Percentiles rank a stretch among this genome's conserved stretches.
Evolutionary conservation across 1,140 invertebrate genomes (phyloP).

Genomic region (Leguminivora glycinivorella): DNA sequence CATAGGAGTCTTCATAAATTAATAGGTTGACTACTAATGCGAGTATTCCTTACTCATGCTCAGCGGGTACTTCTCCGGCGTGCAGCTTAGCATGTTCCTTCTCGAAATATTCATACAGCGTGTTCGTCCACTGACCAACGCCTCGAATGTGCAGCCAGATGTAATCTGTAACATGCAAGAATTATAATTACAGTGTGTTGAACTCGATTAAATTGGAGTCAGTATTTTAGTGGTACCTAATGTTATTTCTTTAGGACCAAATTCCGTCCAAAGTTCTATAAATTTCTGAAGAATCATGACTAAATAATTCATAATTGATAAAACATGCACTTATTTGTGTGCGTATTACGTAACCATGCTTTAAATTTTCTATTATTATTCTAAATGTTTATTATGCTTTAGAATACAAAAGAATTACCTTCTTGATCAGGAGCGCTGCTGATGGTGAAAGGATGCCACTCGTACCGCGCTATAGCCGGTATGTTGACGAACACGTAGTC

Average conservation of each 20-base stretch:
- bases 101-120: constrained; percentile 93
- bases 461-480: constrained; percentile 93
- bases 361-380: too few species aligned
- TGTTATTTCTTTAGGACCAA: too few species aligned
- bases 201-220: too few species aligned
- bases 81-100: constrained; percentile 87
- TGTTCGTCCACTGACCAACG: constrained; percentile 96
- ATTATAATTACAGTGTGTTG: not conserved
- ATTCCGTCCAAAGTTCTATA: too few species aligned
- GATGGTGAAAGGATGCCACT: constrained; percentile 99
- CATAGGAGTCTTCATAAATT: not conserved
- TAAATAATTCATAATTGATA: too few species aligned
- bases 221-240: too few species aligned
- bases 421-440: constrained; percentile 96
- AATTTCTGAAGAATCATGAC: too few species aligned
- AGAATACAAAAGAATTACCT: constrained; percentile 78
- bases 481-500: constrained; percentile 98
- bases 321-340: too few species aligned
- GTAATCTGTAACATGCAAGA: constrained; percentile 82
- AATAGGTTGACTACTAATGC: not conserved
- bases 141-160: constrained; percentile 96
- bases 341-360: too few species aligned
- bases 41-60: constrained; percentile 37
- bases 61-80: constrained; percentile 77
- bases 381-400: too few species aligned